These are phyloP conservation scores for Bolborhynchus lineola DNA, from an alignment of 2,113 vertebrate species.

Conservation along the genomic window DNA sequence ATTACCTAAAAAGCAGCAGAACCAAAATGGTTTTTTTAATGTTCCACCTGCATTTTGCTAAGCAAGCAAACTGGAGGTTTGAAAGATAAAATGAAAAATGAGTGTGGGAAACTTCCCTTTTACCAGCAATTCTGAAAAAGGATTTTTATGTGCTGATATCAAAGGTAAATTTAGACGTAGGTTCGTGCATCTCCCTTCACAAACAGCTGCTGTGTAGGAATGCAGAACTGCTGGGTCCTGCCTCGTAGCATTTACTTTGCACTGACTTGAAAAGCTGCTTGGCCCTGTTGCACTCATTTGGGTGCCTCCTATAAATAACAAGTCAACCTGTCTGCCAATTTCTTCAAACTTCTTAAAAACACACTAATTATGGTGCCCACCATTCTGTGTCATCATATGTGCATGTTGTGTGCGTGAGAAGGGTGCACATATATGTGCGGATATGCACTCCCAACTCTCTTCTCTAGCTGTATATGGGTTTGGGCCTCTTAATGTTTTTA, in stretches of 20 bases:
- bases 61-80: not conserved
- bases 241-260: not conserved
- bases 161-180: constrained; percentile 1
- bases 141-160: constrained; percentile 5
- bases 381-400: rapidly evolving
- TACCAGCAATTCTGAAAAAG: not conserved
- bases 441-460: not conserved
- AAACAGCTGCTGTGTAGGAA: constrained; percentile 43
- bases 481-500: not conserved
- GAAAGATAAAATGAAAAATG: not conserved
- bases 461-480: not conserved
- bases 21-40: not conserved
- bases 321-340: not conserved
- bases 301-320: not conserved
- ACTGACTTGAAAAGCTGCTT: not conserved
- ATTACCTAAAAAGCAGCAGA: not conserved
- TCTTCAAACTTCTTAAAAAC: not conserved
- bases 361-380: not conserved
- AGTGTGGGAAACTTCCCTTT: not conserved
- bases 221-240: constrained; percentile 27
- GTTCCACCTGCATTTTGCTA: not conserved
- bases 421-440: rapidly evolving
- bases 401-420: rapidly evolving
- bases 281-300: not conserved
- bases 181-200: not conserved